A percentile compares a stretch with the other conserved stretches of the same genome.
phyloP scores from a whole-genome alignment of 2,797 vertebrate species.

The Carcharodon carcharias region DNA sequence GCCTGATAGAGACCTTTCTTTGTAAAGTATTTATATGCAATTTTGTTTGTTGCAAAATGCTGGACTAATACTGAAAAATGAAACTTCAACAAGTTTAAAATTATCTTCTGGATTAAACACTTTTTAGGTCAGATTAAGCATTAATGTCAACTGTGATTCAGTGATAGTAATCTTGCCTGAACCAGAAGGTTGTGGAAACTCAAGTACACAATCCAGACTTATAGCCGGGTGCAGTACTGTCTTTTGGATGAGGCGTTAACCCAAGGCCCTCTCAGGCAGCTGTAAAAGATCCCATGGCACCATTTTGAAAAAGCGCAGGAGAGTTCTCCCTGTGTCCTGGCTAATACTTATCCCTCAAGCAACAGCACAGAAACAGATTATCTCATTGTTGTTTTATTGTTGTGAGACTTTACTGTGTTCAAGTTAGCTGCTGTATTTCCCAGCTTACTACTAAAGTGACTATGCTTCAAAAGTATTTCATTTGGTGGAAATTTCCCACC shows the following conservation, averaged over 20 bases:
- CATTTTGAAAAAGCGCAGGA: not conserved
- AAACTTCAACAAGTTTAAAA: not conserved
- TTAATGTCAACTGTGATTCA: not conserved
- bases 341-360: not conserved
- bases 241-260: not conserved
- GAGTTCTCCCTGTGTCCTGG: not conserved
- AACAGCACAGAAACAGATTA: not conserved
- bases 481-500: not conserved
- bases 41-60: not conserved
- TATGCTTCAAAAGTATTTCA: not conserved
- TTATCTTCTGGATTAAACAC: not conserved
- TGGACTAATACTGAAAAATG: not conserved
- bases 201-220: not conserved
- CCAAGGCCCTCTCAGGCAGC: not conserved
- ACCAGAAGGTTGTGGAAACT: not conserved
- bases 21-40: not conserved
- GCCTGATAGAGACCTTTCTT: conserved; percentile 37
- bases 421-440: not conserved
- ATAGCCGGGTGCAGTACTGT: not conserved
- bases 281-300: not conserved
- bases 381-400: not conserved
- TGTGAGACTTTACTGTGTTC: not conserved
- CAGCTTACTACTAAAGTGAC: not conserved
- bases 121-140: not conserved
- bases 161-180: not conserved